Evolutionary conservation across 2,113 vertebrate genomes (phyloP).

Genomic region (Rhizomys pruinosus): DNA sequence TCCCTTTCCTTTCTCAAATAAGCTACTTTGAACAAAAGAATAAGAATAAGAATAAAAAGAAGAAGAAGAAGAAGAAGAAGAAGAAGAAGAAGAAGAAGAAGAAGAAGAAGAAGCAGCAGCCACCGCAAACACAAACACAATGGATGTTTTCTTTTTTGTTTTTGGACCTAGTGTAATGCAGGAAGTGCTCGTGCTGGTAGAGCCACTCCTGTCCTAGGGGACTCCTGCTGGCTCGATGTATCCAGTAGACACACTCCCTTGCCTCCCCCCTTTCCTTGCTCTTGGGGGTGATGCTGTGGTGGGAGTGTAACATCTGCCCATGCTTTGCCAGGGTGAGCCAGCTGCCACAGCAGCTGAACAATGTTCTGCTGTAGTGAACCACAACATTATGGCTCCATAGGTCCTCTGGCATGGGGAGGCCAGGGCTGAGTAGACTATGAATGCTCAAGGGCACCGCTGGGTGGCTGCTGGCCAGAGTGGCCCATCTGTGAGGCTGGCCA

Average conservation of each 20-base stretch:
- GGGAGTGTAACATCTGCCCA: constrained; percentile 44
- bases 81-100: too few species aligned
- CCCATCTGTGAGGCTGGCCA: constrained; percentile 74
- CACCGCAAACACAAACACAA: neutral
- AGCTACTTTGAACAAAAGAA: neutral
- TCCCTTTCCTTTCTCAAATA: neutral
- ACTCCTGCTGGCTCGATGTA: neutral
- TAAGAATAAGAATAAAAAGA: too few species aligned
- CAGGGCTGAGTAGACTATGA: constrained; percentile 23
- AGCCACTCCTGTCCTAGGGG: neutral
- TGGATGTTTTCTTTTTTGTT: constrained; percentile 22
- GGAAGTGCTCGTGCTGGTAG: neutral
- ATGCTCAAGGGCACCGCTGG: constrained; percentile 58
- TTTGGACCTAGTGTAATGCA: neutral
- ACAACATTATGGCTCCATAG: neutral
- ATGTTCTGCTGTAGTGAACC: constrained; percentile 54
- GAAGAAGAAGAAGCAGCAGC: too few species aligned
- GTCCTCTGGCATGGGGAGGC: constrained; percentile 15
- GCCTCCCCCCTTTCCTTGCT: neutral
- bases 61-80: too few species aligned
- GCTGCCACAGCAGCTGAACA: constrained; percentile 63
- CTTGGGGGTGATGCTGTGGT: neutral
- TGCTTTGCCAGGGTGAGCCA: neutral
- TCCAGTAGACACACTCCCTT: neutral
- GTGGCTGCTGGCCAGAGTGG: constrained; percentile 63